phyloP scores from a whole-genome alignment of 1,140 invertebrate species.

The Aphaenogaster rudis region DNA sequence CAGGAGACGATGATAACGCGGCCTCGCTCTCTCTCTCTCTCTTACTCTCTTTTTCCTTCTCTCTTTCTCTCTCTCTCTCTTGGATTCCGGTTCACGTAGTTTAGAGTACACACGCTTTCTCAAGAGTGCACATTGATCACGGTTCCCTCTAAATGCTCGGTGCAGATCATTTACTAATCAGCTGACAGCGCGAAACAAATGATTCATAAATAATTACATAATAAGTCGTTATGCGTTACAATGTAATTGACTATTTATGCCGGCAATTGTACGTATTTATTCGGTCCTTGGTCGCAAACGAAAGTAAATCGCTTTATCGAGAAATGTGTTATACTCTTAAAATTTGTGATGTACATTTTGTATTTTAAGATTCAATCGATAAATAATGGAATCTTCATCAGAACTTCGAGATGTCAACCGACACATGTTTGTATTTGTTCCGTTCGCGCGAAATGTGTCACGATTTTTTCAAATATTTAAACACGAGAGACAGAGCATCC shows the following conservation, averaged over 20 bases:
- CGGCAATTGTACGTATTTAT: neutral
- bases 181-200: slow-evolving; percentile 30
- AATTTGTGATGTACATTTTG: neutral
- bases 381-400: neutral
- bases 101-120: neutral
- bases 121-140: neutral
- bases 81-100: neutral
- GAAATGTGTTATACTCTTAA: neutral
- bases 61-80: slow-evolving; percentile 3
- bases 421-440: neutral
- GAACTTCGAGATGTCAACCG: neutral
- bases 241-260: slow-evolving; percentile 8
- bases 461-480: neutral
- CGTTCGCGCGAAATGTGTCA: neutral
- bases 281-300: neutral
- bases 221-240: neutral
- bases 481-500: neutral
- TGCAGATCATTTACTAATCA: neutral
- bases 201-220: slow-evolving; percentile 33
- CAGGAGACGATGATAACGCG: slow-evolving; percentile 65
- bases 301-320: neutral
- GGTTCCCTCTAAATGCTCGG: neutral
- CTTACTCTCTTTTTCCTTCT: neutral
- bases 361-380: slow-evolving; percentile 9
- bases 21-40: neutral